These are phyloP conservation scores for Netelia melanura DNA, from an alignment of 2,888 invertebrate species.

Conservation along the genomic window DNA sequence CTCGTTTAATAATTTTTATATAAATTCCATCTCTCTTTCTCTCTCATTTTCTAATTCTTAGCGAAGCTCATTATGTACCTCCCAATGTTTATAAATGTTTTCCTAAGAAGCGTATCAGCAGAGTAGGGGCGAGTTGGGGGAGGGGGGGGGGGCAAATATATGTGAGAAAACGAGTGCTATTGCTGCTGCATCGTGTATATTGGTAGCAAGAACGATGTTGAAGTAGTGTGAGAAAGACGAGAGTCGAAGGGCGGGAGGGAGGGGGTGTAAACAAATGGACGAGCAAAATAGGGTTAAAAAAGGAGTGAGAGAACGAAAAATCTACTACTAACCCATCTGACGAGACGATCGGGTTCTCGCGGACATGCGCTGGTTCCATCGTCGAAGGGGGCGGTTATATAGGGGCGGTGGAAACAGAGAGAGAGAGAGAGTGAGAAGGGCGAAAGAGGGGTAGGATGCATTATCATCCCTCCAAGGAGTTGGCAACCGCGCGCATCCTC, in stretches of 20 bases:
- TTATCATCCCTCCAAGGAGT: slow-evolving; percentile 45
- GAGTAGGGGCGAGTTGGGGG: too few relatives aligned
- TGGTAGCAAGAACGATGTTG: neutral
- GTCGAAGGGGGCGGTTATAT: too few relatives aligned
- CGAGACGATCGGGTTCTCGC: slow-evolving; percentile 37
- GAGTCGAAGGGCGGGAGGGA: too few relatives aligned
- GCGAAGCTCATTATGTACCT: too few relatives aligned
- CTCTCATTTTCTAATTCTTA: too few relatives aligned
- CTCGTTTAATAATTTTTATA: too few relatives aligned
- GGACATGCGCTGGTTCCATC: slow-evolving; percentile 43
- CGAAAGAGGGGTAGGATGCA: slow-evolving; percentile 43
- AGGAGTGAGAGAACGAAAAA: neutral
- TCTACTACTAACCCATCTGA: slow-evolving; percentile 42
- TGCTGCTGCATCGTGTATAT: neutral
- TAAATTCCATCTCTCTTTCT: too few relatives aligned
- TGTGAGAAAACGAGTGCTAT: too few relatives aligned
- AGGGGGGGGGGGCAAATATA: too few relatives aligned
- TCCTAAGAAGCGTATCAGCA: too few relatives aligned
- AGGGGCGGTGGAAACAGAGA: neutral
- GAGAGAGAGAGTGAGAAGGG: neutral
- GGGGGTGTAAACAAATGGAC: slow-evolving; percentile 27
- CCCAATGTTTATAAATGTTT: too few relatives aligned
- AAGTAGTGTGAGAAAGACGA: neutral
- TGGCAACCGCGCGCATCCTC: slow-evolving; percentile 57
- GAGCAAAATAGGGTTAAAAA: slow-evolving; percentile 7